Conservation (phyloP, 2,113 vertebrate species). For the Tamias sibiricus region DNA sequence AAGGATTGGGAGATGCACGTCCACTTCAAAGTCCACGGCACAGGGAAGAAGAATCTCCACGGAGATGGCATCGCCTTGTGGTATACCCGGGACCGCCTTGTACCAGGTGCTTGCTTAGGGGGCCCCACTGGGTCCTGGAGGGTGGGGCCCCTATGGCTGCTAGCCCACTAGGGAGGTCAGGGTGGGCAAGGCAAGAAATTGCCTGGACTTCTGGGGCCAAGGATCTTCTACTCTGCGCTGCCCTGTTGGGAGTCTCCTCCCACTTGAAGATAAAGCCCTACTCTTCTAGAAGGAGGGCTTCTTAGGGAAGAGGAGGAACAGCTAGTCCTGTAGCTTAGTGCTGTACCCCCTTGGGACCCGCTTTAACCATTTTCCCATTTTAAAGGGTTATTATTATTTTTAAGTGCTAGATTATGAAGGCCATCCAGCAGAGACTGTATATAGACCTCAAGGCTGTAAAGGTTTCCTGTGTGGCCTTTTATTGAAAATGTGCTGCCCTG, state of each 20-base stretch:
- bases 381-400: background rate
- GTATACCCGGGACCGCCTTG: conserved; percentile 96
- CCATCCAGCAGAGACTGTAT: background rate
- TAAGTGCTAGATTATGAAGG: background rate
- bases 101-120: conserved; percentile 83
- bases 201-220: background rate
- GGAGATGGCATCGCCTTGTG: conserved; percentile 98
- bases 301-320: background rate
- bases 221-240: background rate
- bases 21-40: conserved; percentile 96
- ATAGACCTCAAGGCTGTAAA: background rate
- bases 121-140: no score
- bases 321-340: background rate
- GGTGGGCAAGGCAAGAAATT: background rate
- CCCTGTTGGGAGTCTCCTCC: background rate
- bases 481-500: background rate
- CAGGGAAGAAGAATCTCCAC: conserved; percentile 97
- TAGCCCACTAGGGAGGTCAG: no score
- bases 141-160: background rate
- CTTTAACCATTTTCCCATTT: background rate
- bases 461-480: background rate
- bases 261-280: background rate
- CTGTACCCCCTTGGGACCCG: background rate
- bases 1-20: conserved; percentile 99
- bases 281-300: background rate